Percentiles rank a stretch among this genome's conserved stretches.
Conservation (phyloP, 2,113 vertebrate species). For the Hydrochoerus hydrochaeris region DNA sequence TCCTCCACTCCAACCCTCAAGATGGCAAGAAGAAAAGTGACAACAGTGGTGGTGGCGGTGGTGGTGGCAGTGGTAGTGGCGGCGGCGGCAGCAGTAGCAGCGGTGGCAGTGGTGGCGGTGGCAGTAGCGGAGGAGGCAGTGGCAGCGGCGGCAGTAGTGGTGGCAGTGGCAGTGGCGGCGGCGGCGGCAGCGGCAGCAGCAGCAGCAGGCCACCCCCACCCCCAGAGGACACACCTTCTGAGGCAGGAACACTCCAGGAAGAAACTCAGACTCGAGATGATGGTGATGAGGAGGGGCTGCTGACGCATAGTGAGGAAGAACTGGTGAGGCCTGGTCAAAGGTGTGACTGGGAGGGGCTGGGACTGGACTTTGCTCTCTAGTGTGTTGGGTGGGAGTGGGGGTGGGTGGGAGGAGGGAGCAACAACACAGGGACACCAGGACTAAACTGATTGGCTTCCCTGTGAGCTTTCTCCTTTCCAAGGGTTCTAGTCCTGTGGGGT, state of each 20-base stretch:
- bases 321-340: constrained; percentile 85
- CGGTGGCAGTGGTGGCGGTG: accelerated
- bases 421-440: neutral
- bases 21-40: constrained; percentile 89
- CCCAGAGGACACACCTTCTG: constrained; percentile 89
- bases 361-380: neutral
- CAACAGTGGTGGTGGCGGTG: neutral
- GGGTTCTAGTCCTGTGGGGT: neutral
- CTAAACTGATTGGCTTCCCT: neutral
- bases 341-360: neutral
- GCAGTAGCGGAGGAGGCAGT: constrained; percentile 69
- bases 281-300: constrained; percentile 87
- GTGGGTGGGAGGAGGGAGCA: neutral
- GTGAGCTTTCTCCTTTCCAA: neutral
- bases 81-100: constrained; percentile 80
- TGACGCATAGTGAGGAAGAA: constrained; percentile 89
- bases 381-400: neutral
- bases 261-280: constrained; percentile 88
- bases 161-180: neutral
- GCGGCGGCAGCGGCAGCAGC: neutral
- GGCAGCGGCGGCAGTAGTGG: constrained; percentile 72
- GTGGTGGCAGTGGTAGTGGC: neutral
- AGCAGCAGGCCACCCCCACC: constrained; percentile 73
- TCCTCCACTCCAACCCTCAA: constrained; percentile 60
- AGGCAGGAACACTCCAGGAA: constrained; percentile 84